phyloP scores from a whole-genome alignment of 2,797 vertebrate species.

The Vipera latastei region DNA sequence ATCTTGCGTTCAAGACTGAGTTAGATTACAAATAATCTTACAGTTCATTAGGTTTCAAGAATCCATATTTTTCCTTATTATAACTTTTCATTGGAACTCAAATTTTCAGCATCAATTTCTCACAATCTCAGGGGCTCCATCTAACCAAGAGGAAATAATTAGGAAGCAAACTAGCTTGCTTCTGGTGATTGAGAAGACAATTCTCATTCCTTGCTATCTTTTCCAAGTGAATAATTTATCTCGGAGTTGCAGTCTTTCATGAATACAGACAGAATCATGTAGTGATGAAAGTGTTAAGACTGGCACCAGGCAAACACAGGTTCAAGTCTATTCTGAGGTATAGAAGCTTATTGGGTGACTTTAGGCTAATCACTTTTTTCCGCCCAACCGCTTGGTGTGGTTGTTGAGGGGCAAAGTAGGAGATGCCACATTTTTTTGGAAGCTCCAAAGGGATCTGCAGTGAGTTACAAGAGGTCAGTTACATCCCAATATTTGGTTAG shows the following conservation, averaged over 20 bases:
- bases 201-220: not conserved
- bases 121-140: not conserved
- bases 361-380: not conserved
- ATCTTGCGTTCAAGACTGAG: not conserved
- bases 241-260: not conserved
- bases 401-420: not conserved
- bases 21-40: not conserved
- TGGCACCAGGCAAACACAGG: not conserved
- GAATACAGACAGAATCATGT: not conserved
- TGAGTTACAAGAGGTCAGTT: not conserved
- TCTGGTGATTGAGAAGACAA: not conserved
- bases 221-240: not conserved
- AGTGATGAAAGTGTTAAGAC: not conserved
- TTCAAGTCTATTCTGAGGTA: not conserved
- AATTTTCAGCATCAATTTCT: not conserved
- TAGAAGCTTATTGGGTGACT: not conserved
- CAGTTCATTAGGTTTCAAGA: not conserved
- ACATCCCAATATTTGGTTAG: not conserved
- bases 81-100: not conserved
- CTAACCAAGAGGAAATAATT: not conserved
- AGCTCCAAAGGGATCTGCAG: not conserved
- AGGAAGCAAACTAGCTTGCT: not conserved
- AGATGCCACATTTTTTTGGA: not conserved
- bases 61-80: not conserved
- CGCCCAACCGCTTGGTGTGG: not conserved